Evolutionary conservation across 37 sponge, comb jelly and placozoan genomes (phyloP), one percentile per base, ranked within the genome.

Genomic region (Crambe crambe): DNA sequence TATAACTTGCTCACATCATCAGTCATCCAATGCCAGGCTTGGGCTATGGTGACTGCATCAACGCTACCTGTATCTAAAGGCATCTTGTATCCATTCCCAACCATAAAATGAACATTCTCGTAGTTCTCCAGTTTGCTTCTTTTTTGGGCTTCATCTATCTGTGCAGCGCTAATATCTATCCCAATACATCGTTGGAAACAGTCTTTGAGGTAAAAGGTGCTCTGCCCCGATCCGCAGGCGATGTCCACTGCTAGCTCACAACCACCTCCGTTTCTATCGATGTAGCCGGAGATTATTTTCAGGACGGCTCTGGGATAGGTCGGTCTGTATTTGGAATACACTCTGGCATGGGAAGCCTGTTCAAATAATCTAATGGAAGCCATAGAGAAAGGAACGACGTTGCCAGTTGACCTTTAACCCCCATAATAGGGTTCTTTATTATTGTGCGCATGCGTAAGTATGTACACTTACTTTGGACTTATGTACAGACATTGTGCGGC

Each of bases 151-250:
- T 80, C n/a, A 25, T 68, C 56, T 0, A 93, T 68, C 68, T 93
- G 94, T 35, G 87, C 94, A 37, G 37, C 5, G 54, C 94, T 93
- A 26, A 90, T 78, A 77, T 93, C 94, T 30, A 90, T 34, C 15
- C 94, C 94, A 27, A 86, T 34, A 37, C 63, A 66, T 1, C 56
- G 54, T 36, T 73, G n/a, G 68, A 89, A 93, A 29, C 25, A 9
- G 2, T 76, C 70, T 0, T 47, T 26, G 72, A 84, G 58, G 31
- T 70, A 72, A 30, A 74, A 70, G 25, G 84, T 90, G 60, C 91
- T 80, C 69, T 93, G 94, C 31, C 94, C 94, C 2, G 94, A 93
- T 8, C 94, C 94, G 58, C 91, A 90, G 25, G 67, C 94, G 0
- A 90, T 87, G 54, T 93, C 94, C 23, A 86, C 77, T 0, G 85